A percentile compares a stretch with the other conserved stretches of the same genome.
Conservation (phyloP, 23 tunicate genomes). For the Ascidia mentula region DNA sequence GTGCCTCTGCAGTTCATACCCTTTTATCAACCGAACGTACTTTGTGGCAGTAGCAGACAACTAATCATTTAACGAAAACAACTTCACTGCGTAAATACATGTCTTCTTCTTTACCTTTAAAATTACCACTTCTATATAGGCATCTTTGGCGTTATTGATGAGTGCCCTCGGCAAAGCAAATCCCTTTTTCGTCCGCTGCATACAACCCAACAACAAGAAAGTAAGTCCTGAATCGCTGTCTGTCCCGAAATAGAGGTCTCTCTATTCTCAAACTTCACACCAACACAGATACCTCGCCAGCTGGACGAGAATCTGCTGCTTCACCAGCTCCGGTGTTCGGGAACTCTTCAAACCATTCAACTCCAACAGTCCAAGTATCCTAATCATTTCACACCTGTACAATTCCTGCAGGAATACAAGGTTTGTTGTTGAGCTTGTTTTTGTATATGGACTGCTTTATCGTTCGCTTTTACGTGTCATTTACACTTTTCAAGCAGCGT, state of each 20-base stretch:
- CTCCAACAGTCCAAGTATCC: conserved; percentile 58
- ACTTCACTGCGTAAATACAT: too few relatives aligned
- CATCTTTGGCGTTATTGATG: conserved; percentile 69
- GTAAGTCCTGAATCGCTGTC: too few relatives aligned
- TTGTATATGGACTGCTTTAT: too few relatives aligned
- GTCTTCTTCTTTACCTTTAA: too few relatives aligned
- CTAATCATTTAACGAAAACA: too few relatives aligned
- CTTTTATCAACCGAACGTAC: too few relatives aligned
- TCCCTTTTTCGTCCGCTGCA: conserved; percentile 94
- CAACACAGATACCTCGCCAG: conserved; percentile 30
- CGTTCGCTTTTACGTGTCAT: too few relatives aligned
- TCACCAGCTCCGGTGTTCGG: conserved; percentile 66
- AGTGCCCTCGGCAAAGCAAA: conserved; percentile 58
- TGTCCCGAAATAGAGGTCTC: too few relatives aligned
- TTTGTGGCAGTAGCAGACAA: too few relatives aligned
- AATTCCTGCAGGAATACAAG: conserved; percentile 30
- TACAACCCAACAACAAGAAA: conserved; percentile 86
- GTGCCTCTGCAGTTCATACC: too few relatives aligned
- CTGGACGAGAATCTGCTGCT: conserved; percentile 56
- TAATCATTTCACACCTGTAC: conserved; percentile 20
- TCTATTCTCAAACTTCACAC: too few relatives aligned
- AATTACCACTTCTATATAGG: conserved; percentile 24
- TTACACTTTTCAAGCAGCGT: too few relatives aligned
- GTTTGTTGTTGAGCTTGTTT: conserved; percentile 10
- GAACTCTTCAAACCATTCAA: conserved; percentile 54